Evolutionary conservation across 2,888 invertebrate genomes (phyloP), one percentile per base, ranked within the genome.

Genomic region (Cryptocheilus praepositus): DNA sequence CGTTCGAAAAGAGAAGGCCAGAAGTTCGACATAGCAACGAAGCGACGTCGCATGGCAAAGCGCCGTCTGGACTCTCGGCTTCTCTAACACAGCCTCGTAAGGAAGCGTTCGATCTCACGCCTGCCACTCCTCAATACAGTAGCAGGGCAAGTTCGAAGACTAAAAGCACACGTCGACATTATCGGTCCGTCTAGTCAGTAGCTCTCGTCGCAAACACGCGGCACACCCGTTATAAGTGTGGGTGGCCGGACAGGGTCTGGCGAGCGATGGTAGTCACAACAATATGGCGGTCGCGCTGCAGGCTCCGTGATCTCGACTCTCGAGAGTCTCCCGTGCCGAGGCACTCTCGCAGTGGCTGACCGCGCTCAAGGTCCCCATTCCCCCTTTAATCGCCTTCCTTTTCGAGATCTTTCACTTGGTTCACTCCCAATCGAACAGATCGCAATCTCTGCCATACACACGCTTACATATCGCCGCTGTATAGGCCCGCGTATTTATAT

Each of bases 341-440:
- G 36, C 36, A 36, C 36, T 36, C 36, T 36, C 36, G 64, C 83
- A 85, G 85, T 87, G 84, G 85, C 85, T 86, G 86, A 87, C 87
- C 87, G 86, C 85, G 82, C 85, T 87, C 87, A 87, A 87, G 87
- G 87, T 86, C 86, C 81, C 79, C 73, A 83, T 81, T 81, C 79
- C 79, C 76, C 76, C 61, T 67, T 78, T 83, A 81, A 84, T 85
- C 84, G 84, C 81, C 83, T 81, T 79, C 85, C 85, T 81, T 83
- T 83, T 81, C 84, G 80, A 85, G 84, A 85, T 84, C 82, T 82
- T 81, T 83, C 81, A 82, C 84, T 81, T 78, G 71, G 73, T 75
- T 80, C 77, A 75, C 78, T 79, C 76, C 79, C 81, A 76, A 80
- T 82, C 83, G 82, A 82, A 36, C 36, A 36, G 36, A 36, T 11